Percentiles rank a stretch among this genome's conserved stretches.
These are phyloP conservation scores for Rhingia campestris DNA, from an alignment of 2,888 invertebrate genomes.

Conservation along the genomic window DNA sequence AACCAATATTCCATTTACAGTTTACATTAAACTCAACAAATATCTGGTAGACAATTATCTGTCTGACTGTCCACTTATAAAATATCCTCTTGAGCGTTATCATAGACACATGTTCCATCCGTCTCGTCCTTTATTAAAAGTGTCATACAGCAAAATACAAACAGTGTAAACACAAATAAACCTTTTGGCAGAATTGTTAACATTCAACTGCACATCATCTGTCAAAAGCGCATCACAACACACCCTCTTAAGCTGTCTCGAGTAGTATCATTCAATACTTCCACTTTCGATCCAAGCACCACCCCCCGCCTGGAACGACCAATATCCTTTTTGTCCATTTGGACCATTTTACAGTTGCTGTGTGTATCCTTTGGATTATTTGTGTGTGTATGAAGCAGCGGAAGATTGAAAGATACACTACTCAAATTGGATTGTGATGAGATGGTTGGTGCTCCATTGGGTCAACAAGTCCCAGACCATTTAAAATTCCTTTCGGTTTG, in stretches of 20 bases:
- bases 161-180: not conserved
- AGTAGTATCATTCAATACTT: not conserved
- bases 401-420: not conserved
- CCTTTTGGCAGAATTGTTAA: not conserved
- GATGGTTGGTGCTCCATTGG: no score
- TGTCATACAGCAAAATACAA: not conserved
- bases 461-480: not conserved
- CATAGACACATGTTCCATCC: not conserved
- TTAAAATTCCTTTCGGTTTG: slow-evolving; percentile 4
- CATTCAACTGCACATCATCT: not conserved
- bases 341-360: slow-evolving; percentile 2
- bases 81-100: no score
- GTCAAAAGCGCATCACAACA: slow-evolving; percentile 3
- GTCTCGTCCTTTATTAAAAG: not conserved
- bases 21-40: no score
- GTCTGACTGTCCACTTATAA: no score
- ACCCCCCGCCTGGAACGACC: not conserved
- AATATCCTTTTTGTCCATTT: not conserved
- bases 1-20: no score
- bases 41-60: no score
- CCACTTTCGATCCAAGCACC: slow-evolving; percentile 5
- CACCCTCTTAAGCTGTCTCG: not conserved
- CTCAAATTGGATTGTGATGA: not conserved
- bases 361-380: slow-evolving; percentile 4
- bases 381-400: no score